Percentiles rank a stretch among this genome's conserved stretches.
These are phyloP conservation scores for Scolopax bukidnonensis DNA, from an alignment of 2,797 vertebrate species.

Conservation along the genomic window DNA sequence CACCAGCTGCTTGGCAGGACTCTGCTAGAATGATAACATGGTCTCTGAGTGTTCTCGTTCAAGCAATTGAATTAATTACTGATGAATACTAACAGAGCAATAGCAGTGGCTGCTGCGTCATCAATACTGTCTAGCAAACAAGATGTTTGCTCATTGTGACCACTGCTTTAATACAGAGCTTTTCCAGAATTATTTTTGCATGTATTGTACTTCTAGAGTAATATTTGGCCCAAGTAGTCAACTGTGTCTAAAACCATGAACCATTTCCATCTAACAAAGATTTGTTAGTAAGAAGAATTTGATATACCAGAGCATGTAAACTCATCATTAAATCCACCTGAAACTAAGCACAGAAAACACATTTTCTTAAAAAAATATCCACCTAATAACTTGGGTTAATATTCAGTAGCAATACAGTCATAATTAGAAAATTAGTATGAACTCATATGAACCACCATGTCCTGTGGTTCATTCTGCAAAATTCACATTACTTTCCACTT, in stretches of 20 bases:
- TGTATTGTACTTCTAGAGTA: not conserved
- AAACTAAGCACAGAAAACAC: not conserved
- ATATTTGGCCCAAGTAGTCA: accelerated
- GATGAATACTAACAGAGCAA: not conserved
- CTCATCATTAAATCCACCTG: not conserved
- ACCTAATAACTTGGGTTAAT: not conserved
- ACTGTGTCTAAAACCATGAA: not conserved
- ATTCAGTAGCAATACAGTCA: not conserved
- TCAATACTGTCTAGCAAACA: not conserved
- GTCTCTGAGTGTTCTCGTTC: not conserved
- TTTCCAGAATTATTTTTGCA: not conserved
- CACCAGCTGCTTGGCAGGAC: conserved; percentile 58
- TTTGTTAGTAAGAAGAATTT: not conserved
- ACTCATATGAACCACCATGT: no score
- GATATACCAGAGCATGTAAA: not conserved
- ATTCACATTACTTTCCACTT: not conserved
- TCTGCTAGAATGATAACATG: not conserved
- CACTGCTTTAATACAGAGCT: not conserved
- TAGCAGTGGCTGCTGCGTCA: not conserved
- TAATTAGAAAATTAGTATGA: not conserved
- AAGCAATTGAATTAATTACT: not conserved
- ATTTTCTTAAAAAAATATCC: not conserved
- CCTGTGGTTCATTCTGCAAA: not conserved
- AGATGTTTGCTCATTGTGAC: not conserved
- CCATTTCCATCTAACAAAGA: not conserved